A percentile compares a stretch with the other conserved stretches of the same genome.
Evolutionary conservation across 2,113 vertebrate species (phyloP).

Genomic region (Rynchops niger): DNA sequence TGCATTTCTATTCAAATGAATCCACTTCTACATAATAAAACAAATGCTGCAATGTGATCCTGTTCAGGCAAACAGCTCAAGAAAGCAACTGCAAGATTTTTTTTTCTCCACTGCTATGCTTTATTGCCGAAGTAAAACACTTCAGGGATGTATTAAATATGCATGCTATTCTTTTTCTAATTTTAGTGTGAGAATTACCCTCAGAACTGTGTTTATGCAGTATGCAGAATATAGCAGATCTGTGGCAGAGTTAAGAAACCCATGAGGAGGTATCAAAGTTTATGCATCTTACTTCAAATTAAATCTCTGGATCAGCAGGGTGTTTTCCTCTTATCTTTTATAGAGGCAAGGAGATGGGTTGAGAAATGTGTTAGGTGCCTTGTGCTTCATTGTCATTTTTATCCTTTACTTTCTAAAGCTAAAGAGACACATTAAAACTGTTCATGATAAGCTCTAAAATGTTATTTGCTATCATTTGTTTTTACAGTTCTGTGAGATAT

Average conservation of each 20-base stretch:
- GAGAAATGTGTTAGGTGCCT: conserved; percentile 14
- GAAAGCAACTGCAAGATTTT: conserved; percentile 39
- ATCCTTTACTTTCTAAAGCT: not conserved
- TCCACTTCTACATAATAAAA: conserved; percentile 45
- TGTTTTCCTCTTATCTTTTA: conserved; percentile 46
- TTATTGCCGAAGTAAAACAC: conserved; percentile 53
- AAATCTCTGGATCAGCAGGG: conserved; percentile 16
- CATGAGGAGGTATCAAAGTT: conserved; percentile 36
- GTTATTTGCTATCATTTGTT: not conserved
- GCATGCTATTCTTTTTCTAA: conserved; percentile 10
- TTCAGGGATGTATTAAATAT: conserved; percentile 51
- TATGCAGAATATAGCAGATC: conserved; percentile 12
- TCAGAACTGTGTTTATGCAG: conserved; percentile 54
- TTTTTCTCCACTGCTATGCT: conserved; percentile 15
- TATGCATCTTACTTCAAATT: conserved; percentile 47
- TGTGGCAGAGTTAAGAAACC: conserved; percentile 25
- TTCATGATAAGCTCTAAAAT: not conserved
- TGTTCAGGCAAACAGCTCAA: conserved; percentile 24
- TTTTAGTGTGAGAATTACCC: conserved; percentile 53
- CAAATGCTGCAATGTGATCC: conserved; percentile 46
- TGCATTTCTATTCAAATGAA: conserved; percentile 41
- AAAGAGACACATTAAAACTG: not conserved
- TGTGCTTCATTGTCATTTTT: not conserved
- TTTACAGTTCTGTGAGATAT: conserved; percentile 1
- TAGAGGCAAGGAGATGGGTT: not conserved